These are phyloP conservation scores for Remorina albescens DNA, from an alignment of 2,797 vertebrate species.

Conservation along the genomic window DNA sequence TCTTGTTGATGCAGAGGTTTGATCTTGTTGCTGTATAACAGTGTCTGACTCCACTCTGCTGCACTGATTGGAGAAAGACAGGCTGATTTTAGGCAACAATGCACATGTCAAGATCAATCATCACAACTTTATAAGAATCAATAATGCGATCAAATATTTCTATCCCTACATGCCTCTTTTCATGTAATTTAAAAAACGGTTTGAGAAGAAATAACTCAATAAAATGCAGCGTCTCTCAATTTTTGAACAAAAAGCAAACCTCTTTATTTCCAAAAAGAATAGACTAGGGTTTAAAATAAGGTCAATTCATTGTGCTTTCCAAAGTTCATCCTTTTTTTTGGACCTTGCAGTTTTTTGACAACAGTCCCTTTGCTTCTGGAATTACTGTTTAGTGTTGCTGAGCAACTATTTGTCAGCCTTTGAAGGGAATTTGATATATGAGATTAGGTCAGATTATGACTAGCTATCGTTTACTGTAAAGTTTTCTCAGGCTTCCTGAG, in stretches of 20 bases:
- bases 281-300: background rate
- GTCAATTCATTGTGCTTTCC: background rate
- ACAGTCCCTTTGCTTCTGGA: background rate
- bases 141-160: background rate
- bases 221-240: background rate
- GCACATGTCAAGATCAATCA: background rate
- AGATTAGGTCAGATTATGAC: background rate
- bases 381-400: constrained; percentile 12
- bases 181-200: background rate
- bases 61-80: constrained; percentile 83
- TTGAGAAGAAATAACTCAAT: background rate
- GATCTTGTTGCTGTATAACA: constrained; percentile 90
- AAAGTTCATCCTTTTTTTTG: background rate
- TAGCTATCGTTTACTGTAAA: background rate
- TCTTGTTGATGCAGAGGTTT: constrained; percentile 92
- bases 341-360: constrained; percentile 13
- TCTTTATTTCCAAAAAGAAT: constrained; percentile 5
- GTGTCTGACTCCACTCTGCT: constrained; percentile 92
- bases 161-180: background rate
- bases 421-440: background rate
- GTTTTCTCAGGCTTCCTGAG: background rate
- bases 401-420: constrained; percentile 10
- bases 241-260: background rate
- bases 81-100: constrained; percentile 5
- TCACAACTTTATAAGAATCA: background rate